These are phyloP conservation scores for Thyatira batis DNA, from an alignment of 2,888 invertebrate genomes.

Conservation along the genomic window DNA sequence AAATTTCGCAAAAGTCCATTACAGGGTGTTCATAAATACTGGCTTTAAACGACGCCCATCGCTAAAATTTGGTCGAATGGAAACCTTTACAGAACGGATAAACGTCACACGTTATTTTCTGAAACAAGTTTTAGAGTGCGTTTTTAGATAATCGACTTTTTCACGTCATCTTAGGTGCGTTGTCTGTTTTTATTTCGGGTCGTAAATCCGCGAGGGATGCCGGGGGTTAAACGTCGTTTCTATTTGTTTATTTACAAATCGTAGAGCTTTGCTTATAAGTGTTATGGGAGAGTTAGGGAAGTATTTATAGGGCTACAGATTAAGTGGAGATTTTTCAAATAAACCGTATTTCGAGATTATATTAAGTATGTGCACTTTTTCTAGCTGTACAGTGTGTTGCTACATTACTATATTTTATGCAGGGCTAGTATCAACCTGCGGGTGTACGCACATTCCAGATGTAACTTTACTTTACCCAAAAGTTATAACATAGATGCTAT, in stretches of 20 bases:
- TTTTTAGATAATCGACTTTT: not conserved
- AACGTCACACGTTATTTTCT: not conserved
- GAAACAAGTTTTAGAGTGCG: not conserved
- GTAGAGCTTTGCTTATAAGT: too few relatives aligned
- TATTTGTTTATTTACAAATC: not conserved
- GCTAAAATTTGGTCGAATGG: not conserved
- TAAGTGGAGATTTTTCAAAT: too few relatives aligned
- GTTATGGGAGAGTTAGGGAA: too few relatives aligned
- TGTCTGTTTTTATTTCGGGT: not conserved
- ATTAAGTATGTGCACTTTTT: too few relatives aligned
- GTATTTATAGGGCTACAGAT: too few relatives aligned
- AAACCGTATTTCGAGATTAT: too few relatives aligned
- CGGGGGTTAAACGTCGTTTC: not conserved
- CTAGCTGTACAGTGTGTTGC: too few relatives aligned
- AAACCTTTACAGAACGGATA: not conserved
- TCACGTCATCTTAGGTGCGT: not conserved
- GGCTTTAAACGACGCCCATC: conserved; percentile 2
- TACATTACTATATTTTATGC: too few relatives aligned
- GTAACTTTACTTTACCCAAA: too few relatives aligned
- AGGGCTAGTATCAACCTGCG: too few relatives aligned
- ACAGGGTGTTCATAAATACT: conserved; percentile 3
- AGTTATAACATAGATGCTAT: too few relatives aligned
- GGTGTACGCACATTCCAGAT: too few relatives aligned
- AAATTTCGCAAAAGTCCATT: conserved; percentile 5
- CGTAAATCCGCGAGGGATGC: not conserved